Base-by-base conservation (phyloP, 1,140 invertebrate genomes). In the Heliconius nattereri region DNA sequence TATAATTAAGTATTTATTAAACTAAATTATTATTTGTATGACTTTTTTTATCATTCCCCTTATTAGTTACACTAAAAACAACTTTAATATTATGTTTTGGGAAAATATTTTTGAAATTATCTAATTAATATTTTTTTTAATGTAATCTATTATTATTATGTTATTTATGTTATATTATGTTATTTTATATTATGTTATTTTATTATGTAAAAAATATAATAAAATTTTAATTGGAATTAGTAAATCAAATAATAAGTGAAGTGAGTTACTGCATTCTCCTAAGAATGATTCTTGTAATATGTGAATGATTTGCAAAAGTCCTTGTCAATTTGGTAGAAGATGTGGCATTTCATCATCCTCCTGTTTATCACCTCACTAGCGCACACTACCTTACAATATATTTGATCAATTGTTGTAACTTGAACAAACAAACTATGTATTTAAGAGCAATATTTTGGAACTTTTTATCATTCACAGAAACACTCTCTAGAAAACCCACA, bases 371-470 rank as follows among this genome's bases (percentile, higher is more conserved):
- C 90, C 84, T 91, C 32, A 54, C 78, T 81, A 82, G 81, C 78
- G 81, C 35, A 45, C 72, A 81, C 77, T 71, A 82, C 60, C 54
- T 79, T 82, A 78, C 81, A 83, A 83, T 82, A 79, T 81, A 84
- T 88, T 81, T 87, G 77, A 81, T 52, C 85, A 88, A 78, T 86
- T 87, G 84, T 79, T 89, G 87, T 87, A 88, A 90, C 85, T 84
- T 90, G 75, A 84, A 85, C 87, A 90, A 91, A 91, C 86, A 90
- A 83, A 81, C 20, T 75, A 73, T 82, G 87, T 93, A 93, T 93
- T 92, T 93, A 93, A 93, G 87, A 84, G 73, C 82, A 83, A 72
- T 76, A 49, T 81, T 76, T 72, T 52, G 26, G 45, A 76, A 77
- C 78, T 76, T 79, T 32, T 83, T 54, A 87, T 84, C 88, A 92